Evolutionary conservation across 2,888 invertebrate species (phyloP).

Genomic region (Caenorhabditis japonica): DNA sequence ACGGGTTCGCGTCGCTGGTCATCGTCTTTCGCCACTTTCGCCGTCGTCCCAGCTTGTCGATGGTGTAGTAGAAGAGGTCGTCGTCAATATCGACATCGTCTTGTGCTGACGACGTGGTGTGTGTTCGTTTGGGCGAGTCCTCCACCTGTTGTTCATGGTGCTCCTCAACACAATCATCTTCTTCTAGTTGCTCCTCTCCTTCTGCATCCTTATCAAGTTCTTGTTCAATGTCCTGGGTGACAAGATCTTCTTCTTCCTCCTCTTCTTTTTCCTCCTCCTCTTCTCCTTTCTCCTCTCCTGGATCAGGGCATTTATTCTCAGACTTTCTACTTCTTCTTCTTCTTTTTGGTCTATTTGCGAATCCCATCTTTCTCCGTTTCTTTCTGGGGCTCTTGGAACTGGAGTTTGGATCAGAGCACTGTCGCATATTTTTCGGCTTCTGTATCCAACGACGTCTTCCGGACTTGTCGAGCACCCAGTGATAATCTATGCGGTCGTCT

Average conservation of each 20-base stretch:
- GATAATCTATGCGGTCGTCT: slow-evolving; percentile 1
- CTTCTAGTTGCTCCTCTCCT: too few species aligned
- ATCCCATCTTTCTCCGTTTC: background rate
- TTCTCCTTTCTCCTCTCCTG: too few species aligned
- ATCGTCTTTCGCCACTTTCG: background rate
- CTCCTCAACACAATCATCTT: too few species aligned
- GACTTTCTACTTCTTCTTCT: background rate
- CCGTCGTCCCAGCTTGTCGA: background rate
- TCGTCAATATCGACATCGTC: background rate
- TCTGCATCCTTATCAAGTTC: too few species aligned
- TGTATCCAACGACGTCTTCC: background rate
- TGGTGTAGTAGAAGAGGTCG: background rate
- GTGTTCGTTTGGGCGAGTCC: background rate
- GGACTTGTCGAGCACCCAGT: background rate
- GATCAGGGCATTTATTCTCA: background rate
- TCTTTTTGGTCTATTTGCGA: background rate
- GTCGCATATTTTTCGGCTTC: too few species aligned
- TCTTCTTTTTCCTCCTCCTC: too few species aligned
- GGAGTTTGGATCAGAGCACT: too few species aligned
- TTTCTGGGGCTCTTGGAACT: background rate
- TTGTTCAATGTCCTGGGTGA: too few species aligned
- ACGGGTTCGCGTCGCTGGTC: too few species aligned
- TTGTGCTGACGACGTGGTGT: too few species aligned
- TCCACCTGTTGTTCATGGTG: too few species aligned
- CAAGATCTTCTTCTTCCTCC: too few species aligned